Evolutionary conservation across 2,888 invertebrate genomes (phyloP).

Genomic region (Lasioglossum calceatum): DNA sequence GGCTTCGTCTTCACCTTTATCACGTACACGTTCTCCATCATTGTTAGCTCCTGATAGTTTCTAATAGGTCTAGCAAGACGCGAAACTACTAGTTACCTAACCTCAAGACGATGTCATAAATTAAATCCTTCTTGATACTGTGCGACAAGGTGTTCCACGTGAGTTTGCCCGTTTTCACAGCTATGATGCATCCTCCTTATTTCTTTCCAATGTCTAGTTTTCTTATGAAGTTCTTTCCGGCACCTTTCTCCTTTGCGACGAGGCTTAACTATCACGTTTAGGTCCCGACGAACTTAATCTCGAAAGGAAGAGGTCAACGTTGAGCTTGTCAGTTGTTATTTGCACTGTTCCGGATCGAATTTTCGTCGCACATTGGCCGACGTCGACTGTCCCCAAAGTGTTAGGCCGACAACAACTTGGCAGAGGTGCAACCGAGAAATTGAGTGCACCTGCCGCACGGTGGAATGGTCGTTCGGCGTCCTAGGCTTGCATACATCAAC

Average conservation of each 20-base stretch:
- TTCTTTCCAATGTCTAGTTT: background rate
- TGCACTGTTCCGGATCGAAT: background rate
- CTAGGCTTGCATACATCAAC: conserved; percentile 27
- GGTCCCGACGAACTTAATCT: background rate
- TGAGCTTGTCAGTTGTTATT: background rate
- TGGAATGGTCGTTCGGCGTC: conserved; percentile 15
- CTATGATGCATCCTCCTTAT: background rate
- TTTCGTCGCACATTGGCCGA: background rate
- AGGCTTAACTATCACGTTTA: background rate
- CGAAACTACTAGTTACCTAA: background rate
- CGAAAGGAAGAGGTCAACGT: background rate
- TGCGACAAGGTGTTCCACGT: background rate
- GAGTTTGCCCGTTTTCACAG: background rate
- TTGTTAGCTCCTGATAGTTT: conserved; percentile 14
- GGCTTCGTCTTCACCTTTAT: conserved; percentile 88
- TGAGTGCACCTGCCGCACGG: background rate
- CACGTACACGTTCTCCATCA: conserved; percentile 89
- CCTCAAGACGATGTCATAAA: background rate
- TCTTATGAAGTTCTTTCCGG: background rate
- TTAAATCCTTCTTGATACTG: background rate
- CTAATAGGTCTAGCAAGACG: background rate
- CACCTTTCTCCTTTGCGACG: background rate
- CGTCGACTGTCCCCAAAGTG: background rate
- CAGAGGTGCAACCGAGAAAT: background rate
- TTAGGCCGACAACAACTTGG: background rate